Evolutionary conservation across 64 coral and sea anemone species (phyloP), one percentile per base, ranked within the genome.

Genomic region (Actinia equina): DNA sequence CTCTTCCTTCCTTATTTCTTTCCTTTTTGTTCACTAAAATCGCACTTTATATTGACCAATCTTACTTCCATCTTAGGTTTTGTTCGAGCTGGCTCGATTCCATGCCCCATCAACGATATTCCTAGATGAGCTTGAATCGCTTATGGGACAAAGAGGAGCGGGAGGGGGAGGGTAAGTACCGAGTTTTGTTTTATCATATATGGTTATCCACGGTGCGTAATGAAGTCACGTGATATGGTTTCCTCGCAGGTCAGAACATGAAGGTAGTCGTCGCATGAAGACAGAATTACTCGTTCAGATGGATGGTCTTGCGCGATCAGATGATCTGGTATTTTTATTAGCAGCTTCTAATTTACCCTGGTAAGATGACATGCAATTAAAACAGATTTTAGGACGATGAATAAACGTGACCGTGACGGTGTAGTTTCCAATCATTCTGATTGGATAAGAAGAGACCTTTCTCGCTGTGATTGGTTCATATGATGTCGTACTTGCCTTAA

Each of bases 41-140:
- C n/a, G 15, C 5, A 18, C 7, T 78, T 27, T 52, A 51, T 81
- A 81, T 19, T 3, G 14, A 37, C 37, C 55, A 57, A 16, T 81
- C 16, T 81, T 17, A 7, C 22, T 88, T 71, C 5, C 22, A 46
- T 82, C 77, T 7, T 77, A 98, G 95, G 97, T 99, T 3, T 88
- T 99, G 86, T 99, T 99, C 88, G 97, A 99, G 54, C 88, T 99
- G 37, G 97, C 97, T 60, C 91, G 97, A 57, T 99, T 99, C 52
- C 97, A 99, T 85, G 97, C 97, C n/a, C 97, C 97, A 2, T 99
- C 97, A 17, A 99, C 97, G 6, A 99, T 99, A 19, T 99, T 99
- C 59, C 86, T 99, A 12, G 97, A 99, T 77, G 97, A 99, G 76
- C 91, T 99, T 41, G 97, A 99, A 77, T 99, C 97, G 18, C 83